Evolutionary conservation across 1,140 invertebrate species (phyloP).

Genomic region (Popillia japonica): DNA sequence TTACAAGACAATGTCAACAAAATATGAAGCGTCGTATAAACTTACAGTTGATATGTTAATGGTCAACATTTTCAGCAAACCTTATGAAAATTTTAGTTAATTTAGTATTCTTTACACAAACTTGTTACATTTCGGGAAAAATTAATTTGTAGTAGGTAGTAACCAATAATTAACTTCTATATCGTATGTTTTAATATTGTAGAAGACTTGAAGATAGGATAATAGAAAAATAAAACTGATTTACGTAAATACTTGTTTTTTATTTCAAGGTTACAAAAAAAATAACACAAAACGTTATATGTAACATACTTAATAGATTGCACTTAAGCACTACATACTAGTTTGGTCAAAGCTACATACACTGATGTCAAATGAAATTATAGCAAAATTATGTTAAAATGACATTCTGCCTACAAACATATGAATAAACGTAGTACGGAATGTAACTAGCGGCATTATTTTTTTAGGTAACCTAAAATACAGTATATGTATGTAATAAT

Average conservation of each 20-base stretch:
- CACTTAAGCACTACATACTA: background rate
- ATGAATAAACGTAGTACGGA: conserved; percentile 14
- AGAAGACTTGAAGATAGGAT: no score
- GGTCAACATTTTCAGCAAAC: no score
- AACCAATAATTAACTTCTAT: no score
- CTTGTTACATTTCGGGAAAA: no score
- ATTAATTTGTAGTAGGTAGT: no score
- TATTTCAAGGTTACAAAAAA: conserved; percentile 29
- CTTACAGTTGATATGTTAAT: no score
- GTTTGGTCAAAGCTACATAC: conserved; percentile 20
- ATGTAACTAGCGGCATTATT: conserved; percentile 12
- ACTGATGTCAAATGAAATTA: background rate
- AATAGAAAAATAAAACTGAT: background rate
- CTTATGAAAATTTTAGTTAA: no score
- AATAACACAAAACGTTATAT: conserved; percentile 20
- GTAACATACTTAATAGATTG: background rate
- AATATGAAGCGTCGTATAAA: no score
- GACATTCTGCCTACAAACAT: background rate
- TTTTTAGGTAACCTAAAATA: conserved; percentile 6
- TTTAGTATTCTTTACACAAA: no score
- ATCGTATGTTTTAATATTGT: no score
- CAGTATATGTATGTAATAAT: background rate
- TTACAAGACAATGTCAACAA: no score
- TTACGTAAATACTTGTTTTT: background rate
- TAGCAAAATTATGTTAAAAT: background rate